phyloP scores from a whole-genome alignment of 2,113 vertebrate genomes.

The Chloropsis hardwickii region DNA sequence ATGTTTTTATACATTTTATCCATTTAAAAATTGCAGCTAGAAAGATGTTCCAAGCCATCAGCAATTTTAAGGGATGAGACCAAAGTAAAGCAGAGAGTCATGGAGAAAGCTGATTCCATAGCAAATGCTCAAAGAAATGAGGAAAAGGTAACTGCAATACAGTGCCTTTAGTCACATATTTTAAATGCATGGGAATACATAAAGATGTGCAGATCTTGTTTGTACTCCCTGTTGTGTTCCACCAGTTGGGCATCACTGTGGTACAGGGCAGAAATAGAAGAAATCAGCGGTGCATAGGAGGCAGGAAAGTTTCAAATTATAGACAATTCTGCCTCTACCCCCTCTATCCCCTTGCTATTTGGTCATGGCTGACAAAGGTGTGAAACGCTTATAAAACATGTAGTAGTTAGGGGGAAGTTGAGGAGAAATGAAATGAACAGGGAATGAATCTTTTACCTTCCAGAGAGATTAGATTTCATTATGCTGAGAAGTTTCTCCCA shows the following conservation, averaged over 20 bases:
- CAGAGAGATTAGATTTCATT: constrained; percentile 30
- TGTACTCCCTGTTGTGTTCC: not conserved
- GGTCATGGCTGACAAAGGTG: not conserved
- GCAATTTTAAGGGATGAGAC: not conserved
- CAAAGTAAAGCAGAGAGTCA: not conserved
- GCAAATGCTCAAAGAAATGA: not conserved
- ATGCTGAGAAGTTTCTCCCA: not conserved
- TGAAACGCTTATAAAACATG: not conserved
- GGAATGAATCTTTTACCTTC: not conserved
- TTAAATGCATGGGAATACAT: fast-evolving
- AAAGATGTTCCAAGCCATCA: not conserved
- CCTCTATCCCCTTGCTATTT: not conserved
- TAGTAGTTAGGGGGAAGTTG: not conserved
- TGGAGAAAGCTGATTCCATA: not conserved
- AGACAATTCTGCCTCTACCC: not conserved
- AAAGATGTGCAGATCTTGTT: not conserved
- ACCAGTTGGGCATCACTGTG: not conserved
- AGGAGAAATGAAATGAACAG: not conserved
- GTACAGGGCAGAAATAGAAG: not conserved
- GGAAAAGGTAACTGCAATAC: not conserved
- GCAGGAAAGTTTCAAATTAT: not conserved
- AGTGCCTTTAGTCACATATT: not conserved
- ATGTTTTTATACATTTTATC: not conserved
- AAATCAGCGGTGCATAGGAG: not conserved
- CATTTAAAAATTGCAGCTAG: not conserved